Percentiles rank a stretch among this genome's conserved stretches.
These are phyloP conservation scores for Dolichopus griseipennis DNA, from an alignment of 2,888 invertebrate genomes.

Conservation along the genomic window DNA sequence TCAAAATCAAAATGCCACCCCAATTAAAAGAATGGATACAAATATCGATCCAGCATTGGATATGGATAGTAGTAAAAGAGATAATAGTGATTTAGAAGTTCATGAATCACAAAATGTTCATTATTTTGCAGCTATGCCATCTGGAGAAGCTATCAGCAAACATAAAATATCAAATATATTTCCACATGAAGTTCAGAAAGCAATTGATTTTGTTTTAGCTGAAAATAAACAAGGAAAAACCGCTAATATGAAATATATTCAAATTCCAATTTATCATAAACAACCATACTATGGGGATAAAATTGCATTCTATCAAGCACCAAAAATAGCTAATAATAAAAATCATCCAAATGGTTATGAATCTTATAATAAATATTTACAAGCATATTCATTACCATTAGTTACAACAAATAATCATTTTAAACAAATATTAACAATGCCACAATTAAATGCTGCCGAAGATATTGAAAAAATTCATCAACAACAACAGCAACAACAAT, in stretches of 20 bases:
- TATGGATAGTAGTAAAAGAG: slow-evolving; percentile 28
- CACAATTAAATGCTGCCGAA: not conserved
- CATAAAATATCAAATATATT: slow-evolving; percentile 20
- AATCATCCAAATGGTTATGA: not conserved
- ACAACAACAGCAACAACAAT: not conserved
- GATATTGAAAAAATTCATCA: not conserved
- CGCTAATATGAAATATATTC: not conserved
- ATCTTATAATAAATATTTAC: not conserved
- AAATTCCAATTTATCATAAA: not conserved
- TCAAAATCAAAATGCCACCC: slow-evolving; percentile 28
- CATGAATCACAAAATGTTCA: not conserved
- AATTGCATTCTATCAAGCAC: not conserved
- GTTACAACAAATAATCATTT: not conserved
- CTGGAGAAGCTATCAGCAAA: not conserved
- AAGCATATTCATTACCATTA: not conserved
- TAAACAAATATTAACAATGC: not conserved
- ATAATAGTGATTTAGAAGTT: not conserved
- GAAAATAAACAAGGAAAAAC: slow-evolving; percentile 21
- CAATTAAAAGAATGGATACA: slow-evolving; percentile 33
- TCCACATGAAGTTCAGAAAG: slow-evolving; percentile 37
- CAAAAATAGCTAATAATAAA: not conserved
- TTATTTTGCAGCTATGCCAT: not conserved
- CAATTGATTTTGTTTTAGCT: slow-evolving; percentile 32
- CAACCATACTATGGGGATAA: not conserved
- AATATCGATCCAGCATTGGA: slow-evolving; percentile 30